phyloP scores from a whole-genome alignment of 1,140 invertebrate genomes.

The Temnothorax curvispinosus region DNA sequence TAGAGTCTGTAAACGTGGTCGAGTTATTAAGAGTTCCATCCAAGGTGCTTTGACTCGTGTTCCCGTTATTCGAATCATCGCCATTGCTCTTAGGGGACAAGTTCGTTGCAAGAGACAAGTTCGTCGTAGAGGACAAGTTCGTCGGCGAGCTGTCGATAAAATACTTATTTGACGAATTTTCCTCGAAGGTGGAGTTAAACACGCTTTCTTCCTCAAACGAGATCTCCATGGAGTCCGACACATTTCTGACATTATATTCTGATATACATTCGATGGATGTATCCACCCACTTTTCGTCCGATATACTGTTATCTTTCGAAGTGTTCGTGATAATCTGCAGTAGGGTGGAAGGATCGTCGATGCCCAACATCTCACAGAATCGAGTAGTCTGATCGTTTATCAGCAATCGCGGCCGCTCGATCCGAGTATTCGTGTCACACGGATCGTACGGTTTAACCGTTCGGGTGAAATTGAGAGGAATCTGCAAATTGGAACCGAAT shows the following conservation, averaged over 20 bases:
- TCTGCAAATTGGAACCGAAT: slow-evolving; percentile 89
- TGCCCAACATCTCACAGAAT: slow-evolving; percentile 92
- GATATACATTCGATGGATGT: slow-evolving; percentile 41
- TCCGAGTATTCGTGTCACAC: slow-evolving; percentile 79
- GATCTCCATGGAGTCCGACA: slow-evolving; percentile 46
- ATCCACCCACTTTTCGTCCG: slow-evolving; percentile 53
- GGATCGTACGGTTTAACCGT: slow-evolving; percentile 90
- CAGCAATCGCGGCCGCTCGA: slow-evolving; percentile 81
- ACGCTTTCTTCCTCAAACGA: slow-evolving; percentile 66
- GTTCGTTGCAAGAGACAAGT: slow-evolving; percentile 23
- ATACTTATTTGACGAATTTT: slow-evolving; percentile 65
- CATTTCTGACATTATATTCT: background rate
- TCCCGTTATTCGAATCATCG: slow-evolving; percentile 42
- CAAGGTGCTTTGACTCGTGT: slow-evolving; percentile 41
- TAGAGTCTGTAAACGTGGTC: slow-evolving; percentile 34
- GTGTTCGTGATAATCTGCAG: slow-evolving; percentile 72
- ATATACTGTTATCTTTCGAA: slow-evolving; percentile 49
- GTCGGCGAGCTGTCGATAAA: slow-evolving; percentile 59
- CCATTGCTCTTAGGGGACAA: slow-evolving; percentile 62
- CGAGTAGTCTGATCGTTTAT: slow-evolving; percentile 93
- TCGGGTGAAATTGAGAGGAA: slow-evolving; percentile 92
- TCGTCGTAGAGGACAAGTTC: slow-evolving; percentile 51
- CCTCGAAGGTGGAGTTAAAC: slow-evolving; percentile 71
- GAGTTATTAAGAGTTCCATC: slow-evolving; percentile 24
- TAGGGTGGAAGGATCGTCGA: slow-evolving; percentile 91